Conservation (phyloP, 2,797 vertebrate genomes). For the Synaphobranchus kaupii region DNA sequence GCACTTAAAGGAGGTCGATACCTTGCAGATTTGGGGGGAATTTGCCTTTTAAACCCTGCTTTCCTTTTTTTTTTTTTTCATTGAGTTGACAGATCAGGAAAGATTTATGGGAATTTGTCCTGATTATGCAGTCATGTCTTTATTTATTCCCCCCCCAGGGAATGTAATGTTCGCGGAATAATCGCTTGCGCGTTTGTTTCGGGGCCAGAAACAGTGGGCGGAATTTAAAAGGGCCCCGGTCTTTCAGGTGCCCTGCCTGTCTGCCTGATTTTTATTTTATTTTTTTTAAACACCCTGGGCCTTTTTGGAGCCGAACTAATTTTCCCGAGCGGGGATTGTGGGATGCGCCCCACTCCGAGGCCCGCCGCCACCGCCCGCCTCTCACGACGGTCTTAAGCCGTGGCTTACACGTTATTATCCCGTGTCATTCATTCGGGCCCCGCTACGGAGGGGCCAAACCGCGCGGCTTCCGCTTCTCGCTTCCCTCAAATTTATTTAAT, state of each 20-base stretch:
- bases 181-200: background rate
- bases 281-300: background rate
- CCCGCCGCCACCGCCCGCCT: constrained; percentile 36
- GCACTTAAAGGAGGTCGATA: constrained; percentile 74
- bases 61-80: background rate
- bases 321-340: constrained; percentile 68
- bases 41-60: constrained; percentile 26
- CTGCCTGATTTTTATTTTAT: too few species aligned
- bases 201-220: background rate
- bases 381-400: constrained; percentile 65
- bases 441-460: constrained; percentile 38
- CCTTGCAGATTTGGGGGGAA: constrained; percentile 65
- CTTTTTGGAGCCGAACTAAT: constrained; percentile 63
- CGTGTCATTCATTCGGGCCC: constrained; percentile 23
- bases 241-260: background rate
- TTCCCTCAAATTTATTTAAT: constrained; percentile 22
- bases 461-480: constrained; percentile 38
- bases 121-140: background rate
- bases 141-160: background rate
- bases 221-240: constrained; percentile 14
- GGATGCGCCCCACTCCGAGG: constrained; percentile 57
- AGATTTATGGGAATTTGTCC: background rate
- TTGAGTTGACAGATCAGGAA: constrained; percentile 12
- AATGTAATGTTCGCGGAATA: background rate
- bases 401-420: constrained; percentile 65